Base-by-base conservation (phyloP, 1,140 invertebrate species). In the Dinoponera quadriceps region DNA sequence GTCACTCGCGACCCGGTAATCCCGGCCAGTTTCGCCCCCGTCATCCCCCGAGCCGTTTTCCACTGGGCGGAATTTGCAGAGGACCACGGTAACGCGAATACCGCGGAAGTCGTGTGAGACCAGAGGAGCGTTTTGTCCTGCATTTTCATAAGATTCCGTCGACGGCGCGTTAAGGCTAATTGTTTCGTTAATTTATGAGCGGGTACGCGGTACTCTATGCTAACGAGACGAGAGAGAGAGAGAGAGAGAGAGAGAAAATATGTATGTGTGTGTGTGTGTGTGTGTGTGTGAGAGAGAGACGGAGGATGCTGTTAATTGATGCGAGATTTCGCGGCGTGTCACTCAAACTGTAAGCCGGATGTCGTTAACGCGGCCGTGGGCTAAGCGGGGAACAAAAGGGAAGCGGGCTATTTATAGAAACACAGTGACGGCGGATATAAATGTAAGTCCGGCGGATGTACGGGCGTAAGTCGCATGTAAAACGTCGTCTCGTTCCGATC, bases 131-230 rank as follows among this genome's bases (percentile, higher is more conserved):
- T 91, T 90, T 92, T 89, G 89, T 86, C 84, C 73, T 89, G 86
- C 82, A 90, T 91, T 93, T 93, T 92, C 91, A 90, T 91, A 91
- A 91, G 90, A 88, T 91, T 73, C 63, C 51, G 55, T 16, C 49
- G 80, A 59, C 44, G 27, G 74, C 81, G 80, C 87, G 84, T 90
- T 89, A 71, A 82, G 69, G 86, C 75, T 91, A 90, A 90, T 91
- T 89, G 78, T 89, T 62, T 77, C 69, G 44, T 83, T 78, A 88
- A 91, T 91, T 90, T 90, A 90, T 85, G 72, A 54, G 54, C 75
- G n/a, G 18, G 16, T 4, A 16, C 14, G 29, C 27, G 33, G 49
- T 57, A 54, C 71, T 78, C 22, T 57, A 55, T 57, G 51, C 63
- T 87, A 87, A 87, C 57, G 85, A 81, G 78, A 49, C 60, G 38